Evolutionary conservation across 2,797 vertebrate genomes (phyloP).

Genomic region (Intellagama lesueurii): DNA sequence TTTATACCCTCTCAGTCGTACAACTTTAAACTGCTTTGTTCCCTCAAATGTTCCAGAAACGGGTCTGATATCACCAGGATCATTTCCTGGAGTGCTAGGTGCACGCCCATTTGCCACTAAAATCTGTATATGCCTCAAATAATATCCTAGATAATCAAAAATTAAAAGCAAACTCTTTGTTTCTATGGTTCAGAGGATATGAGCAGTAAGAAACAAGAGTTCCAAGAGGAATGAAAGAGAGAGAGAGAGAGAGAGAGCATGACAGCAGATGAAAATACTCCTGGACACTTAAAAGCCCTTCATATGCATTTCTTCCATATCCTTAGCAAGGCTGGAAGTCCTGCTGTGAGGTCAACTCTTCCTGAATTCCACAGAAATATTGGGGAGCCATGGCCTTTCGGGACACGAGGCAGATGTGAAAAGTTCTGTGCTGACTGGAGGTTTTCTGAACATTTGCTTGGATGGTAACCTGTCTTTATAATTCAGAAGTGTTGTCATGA

Average conservation of each 20-base stretch:
- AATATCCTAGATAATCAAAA: neutral
- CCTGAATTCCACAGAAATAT: neutral
- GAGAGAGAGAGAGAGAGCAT: neutral
- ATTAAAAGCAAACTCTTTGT: neutral
- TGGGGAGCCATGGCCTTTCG: neutral
- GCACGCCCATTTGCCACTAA: neutral
- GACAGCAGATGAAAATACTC: neutral
- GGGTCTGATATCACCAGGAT: too few relatives aligned
- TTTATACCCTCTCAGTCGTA: neutral
- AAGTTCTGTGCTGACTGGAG: rapidly evolving
- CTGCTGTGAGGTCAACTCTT: neutral
- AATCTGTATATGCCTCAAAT: neutral
- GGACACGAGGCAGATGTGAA: neutral
- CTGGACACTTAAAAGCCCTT: too few relatives aligned
- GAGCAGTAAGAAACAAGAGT: neutral
- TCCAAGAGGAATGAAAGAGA: neutral
- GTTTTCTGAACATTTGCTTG: neutral
- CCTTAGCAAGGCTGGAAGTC: neutral
- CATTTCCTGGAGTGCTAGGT: neutral
- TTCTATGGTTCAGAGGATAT: neutral
- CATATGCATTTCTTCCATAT: neutral
- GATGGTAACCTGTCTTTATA: slow-evolving; percentile 7
- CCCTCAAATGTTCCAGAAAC: neutral
- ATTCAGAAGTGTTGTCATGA: neutral
- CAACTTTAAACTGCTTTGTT: neutral